Conservation (phyloP, 1,140 invertebrate genomes). For the Bombus waltoni region DNA sequence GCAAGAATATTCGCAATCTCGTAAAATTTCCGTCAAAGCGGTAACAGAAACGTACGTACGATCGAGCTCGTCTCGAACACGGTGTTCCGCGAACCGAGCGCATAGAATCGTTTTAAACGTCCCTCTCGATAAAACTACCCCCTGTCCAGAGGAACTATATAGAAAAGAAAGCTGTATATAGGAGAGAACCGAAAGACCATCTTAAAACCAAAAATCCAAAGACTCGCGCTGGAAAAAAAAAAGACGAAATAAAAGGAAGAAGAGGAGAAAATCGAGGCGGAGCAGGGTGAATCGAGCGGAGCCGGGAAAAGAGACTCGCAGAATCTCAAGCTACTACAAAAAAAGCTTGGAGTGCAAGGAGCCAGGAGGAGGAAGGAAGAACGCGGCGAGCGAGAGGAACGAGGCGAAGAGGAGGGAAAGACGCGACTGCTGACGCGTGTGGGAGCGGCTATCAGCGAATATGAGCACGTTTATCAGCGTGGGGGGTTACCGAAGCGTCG, state of each 20-base stretch:
- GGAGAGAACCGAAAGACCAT: neutral
- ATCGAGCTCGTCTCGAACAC: fast-evolving
- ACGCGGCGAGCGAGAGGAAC: neutral
- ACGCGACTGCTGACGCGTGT: slow-evolving; percentile 49
- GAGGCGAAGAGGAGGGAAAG: slow-evolving; percentile 62
- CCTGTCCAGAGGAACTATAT: neutral
- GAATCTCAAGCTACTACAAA: neutral
- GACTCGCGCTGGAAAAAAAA: neutral
- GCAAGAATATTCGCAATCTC: neutral
- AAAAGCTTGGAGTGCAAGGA: neutral
- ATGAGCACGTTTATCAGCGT: slow-evolving; percentile 56
- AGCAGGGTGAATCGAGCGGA: slow-evolving; percentile 4
- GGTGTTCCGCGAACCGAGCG: neutral
- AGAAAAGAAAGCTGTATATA: neutral
- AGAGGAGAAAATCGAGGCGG: neutral
- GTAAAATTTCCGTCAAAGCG: neutral
- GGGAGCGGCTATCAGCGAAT: slow-evolving; percentile 63
- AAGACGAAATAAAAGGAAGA: neutral
- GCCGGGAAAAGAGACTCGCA: neutral
- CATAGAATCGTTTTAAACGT: neutral
- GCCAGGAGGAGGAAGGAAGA: neutral
- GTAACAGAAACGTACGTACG: neutral
- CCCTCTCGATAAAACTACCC: neutral
- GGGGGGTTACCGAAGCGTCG: slow-evolving; percentile 68
- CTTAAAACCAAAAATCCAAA: neutral